phyloP scores from a whole-genome alignment of 2,113 vertebrate genomes.

The Brachypodius melanocephalos region DNA sequence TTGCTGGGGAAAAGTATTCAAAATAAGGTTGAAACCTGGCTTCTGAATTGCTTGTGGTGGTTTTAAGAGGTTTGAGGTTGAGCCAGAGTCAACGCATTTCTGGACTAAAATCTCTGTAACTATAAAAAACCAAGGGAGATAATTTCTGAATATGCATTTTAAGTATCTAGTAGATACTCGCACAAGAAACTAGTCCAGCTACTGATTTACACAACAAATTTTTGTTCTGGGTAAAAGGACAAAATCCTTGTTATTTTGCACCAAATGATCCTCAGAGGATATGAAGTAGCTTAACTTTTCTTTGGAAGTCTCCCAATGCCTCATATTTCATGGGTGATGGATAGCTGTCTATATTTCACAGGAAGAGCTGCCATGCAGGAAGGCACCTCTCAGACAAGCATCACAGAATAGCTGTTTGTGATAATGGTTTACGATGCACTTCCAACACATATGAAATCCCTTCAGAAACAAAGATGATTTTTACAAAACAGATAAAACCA shows the following conservation, averaged over 20 bases:
- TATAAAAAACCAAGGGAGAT: neutral
- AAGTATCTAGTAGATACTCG: neutral
- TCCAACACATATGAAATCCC: neutral
- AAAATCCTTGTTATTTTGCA: neutral
- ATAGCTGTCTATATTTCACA: neutral
- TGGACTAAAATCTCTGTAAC: neutral
- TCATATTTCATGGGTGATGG: neutral
- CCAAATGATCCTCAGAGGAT: neutral
- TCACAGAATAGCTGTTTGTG: neutral
- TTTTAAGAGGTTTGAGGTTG: neutral
- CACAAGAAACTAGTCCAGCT: neutral
- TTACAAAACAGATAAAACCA: neutral
- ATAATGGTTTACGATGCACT: rapidly evolving
- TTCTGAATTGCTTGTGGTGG: neutral
- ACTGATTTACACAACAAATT: neutral
- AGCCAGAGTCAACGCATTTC: neutral
- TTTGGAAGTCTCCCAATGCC: neutral
- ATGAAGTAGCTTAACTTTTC: neutral
- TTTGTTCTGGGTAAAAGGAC: neutral
- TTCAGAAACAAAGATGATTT: neutral
- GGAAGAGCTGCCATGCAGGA: neutral
- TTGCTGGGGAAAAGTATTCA: neutral
- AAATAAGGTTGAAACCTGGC: neutral
- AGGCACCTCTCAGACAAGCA: neutral
- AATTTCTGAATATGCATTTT: neutral